phyloP scores from a whole-genome alignment of 2,888 invertebrate genomes.

The Rugalucina vietnamica region DNA sequence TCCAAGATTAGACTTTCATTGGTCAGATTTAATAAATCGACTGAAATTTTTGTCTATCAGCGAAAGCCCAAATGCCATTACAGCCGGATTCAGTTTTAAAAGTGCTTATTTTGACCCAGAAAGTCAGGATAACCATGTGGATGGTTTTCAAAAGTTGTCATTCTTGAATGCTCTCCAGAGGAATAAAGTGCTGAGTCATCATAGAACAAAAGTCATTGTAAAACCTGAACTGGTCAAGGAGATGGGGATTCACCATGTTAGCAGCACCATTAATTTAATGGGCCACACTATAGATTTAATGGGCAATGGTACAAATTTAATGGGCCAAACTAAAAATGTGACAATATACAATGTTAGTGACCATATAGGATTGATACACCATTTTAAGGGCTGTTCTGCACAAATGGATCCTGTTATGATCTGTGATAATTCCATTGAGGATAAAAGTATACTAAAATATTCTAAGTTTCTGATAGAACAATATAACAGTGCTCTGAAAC shows the following conservation, averaged over 20 bases:
- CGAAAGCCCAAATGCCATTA: not conserved
- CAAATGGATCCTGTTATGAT: conserved; percentile 69
- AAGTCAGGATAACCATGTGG: conserved; percentile 55
- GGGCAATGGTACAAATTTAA: not conserved
- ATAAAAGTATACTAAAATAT: conserved; percentile 67
- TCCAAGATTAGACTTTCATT: conserved; percentile 67
- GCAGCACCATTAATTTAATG: conserved; percentile 56
- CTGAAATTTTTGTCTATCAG: conserved; percentile 31
- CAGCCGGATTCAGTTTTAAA: conserved; percentile 73
- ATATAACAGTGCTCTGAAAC: conserved; percentile 55
- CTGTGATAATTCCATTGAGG: conserved; percentile 62
- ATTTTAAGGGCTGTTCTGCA: conserved; percentile 71
- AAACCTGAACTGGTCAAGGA: conserved; percentile 71
- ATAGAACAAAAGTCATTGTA: conserved; percentile 74
- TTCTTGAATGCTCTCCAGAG: conserved; percentile 72
- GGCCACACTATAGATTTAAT: conserved; percentile 37
- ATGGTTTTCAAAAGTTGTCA: conserved; percentile 62
- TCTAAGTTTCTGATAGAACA: conserved; percentile 50
- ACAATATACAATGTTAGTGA: conserved; percentile 49
- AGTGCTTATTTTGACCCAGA: conserved; percentile 77
- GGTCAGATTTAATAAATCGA: conserved; percentile 64
- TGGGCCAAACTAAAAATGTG: not conserved
- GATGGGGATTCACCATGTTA: conserved; percentile 79
- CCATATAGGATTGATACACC: conserved; percentile 70
- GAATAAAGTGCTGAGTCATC: conserved; percentile 60